Evolutionary conservation across 2,888 invertebrate genomes (phyloP), one percentile per base, ranked within the genome.

Genomic region (Subacronicta megacephala): DNA sequence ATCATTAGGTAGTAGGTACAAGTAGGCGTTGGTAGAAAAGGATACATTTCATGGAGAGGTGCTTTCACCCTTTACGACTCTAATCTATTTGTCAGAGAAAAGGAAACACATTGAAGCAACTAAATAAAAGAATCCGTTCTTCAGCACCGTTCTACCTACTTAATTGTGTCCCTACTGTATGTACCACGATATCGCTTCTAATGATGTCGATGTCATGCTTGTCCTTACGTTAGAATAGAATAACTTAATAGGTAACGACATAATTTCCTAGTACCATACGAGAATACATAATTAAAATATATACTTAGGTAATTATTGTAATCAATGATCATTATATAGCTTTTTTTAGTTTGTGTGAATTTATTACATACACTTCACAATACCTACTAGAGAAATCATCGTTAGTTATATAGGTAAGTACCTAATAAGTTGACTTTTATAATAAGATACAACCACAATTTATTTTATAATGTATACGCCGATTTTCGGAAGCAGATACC

Each of bases 41-140:
- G 90, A 91, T 90, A 88, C 75, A 86, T 91, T 90, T 88, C 89
- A 87, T 84, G 85, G 83, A 85, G 88, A 87, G 83, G 80, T 86
- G 85, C 90, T 90, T 90, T 90, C 85, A 94, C 93, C 93, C 93
- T 92, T 93, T 93, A 88, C 84, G 84, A 88, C 79, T 85, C 74
- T 72, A 78, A 84, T 81, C 88, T 89, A 92, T 92, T 89, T 90
- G 87, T 90, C 87, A 87, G 77, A 82, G 75, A 77, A 79, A 81
- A 81, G 80, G 82, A 81, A 78, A 76, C 78, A 74, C 72, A 75
- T 79, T 81, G 77, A 82, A 82, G 74, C 78, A 75, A 77, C 71
- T 77, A 74, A 62, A 75, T 80, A 81, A 85, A 85, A 72, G 76
- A 75, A 67, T 76, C 51, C 61, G 41, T 52, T 72, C 67, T 72